phyloP scores from a whole-genome alignment of 2,888 invertebrate genomes.

The Drosophila mimica region DNA sequence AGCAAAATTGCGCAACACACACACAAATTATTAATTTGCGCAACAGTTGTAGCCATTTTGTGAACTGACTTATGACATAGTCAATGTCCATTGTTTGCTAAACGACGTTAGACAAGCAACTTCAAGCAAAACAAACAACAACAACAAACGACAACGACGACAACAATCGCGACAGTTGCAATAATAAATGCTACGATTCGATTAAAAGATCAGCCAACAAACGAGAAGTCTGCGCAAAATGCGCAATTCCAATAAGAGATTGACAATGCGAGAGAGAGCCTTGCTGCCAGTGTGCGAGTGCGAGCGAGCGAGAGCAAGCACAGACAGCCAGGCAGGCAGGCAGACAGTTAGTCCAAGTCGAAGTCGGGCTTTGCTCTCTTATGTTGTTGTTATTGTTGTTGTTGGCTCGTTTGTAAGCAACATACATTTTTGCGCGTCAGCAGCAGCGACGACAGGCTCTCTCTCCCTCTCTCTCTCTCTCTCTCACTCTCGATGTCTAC shows the following conservation, averaged over 20 bases:
- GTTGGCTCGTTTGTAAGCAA: constrained; percentile 73
- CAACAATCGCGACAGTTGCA: constrained; percentile 67
- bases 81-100: constrained; percentile 73
- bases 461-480: constrained; percentile 1
- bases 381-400: constrained; percentile 40
- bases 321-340: constrained; percentile 1
- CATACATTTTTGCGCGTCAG: constrained; percentile 81
- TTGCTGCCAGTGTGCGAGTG: constrained; percentile 19
- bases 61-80: constrained; percentile 71
- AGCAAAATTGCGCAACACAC: constrained; percentile 50
- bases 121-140: constrained; percentile 14
- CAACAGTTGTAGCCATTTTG: constrained; percentile 69
- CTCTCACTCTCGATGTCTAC: constrained; percentile 17
- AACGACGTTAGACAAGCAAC: constrained; percentile 75
- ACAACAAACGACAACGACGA: constrained; percentile 16
- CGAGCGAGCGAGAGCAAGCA: constrained; percentile 23
- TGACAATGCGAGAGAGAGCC: constrained; percentile 53
- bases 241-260: constrained; percentile 59
- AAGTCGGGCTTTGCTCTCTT: constrained; percentile 43
- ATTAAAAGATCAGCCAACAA: constrained; percentile 77
- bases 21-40: constrained; percentile 75
- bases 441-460: constrained; percentile 43
- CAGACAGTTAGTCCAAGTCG: constrained; percentile 11
- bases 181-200: constrained; percentile 81
- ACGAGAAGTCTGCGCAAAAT: constrained; percentile 39